A percentile compares a stretch with the other conserved stretches of the same genome.
Conservation (phyloP, 2,888 invertebrate genomes). For the Coronaproctus castanopsis region DNA sequence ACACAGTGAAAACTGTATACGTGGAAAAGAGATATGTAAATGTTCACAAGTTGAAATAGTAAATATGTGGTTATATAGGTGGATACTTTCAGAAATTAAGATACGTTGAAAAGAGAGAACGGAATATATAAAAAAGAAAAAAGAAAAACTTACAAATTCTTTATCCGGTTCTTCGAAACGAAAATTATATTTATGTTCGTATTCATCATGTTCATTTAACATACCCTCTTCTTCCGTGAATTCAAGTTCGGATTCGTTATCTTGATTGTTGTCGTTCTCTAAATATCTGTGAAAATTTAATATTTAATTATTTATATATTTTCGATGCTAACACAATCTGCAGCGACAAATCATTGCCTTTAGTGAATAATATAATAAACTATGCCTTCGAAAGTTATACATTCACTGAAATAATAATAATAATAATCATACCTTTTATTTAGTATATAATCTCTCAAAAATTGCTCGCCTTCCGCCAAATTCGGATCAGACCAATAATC, state of each 20-base stretch:
- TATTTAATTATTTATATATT: too few species aligned
- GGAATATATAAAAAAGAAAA: constrained; percentile 19
- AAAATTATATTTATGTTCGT: constrained; percentile 89
- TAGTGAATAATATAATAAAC: too few species aligned
- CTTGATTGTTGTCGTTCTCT: constrained; percentile 28
- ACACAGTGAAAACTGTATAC: too few species aligned
- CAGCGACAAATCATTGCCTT: too few species aligned
- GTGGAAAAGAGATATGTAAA: too few species aligned
- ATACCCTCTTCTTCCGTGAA: constrained; percentile 68
- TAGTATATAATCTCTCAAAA: constrained; percentile 76
- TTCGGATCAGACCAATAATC: constrained; percentile 69
- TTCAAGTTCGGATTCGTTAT: constrained; percentile 31
- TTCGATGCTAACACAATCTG: too few species aligned
- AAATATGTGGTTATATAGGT: too few species aligned
- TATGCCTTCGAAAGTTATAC: not conserved
- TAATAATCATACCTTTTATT: constrained; percentile 44
- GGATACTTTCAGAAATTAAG: too few species aligned
- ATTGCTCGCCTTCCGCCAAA: constrained; percentile 65
- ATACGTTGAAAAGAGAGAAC: too few species aligned
- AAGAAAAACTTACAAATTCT: constrained; percentile 17
- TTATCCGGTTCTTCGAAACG: constrained; percentile 65
- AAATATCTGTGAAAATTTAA: constrained; percentile 27
- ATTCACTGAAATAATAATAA: not conserved
- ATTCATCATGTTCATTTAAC: constrained; percentile 65
- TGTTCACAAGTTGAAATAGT: too few species aligned